Percentiles rank a stretch among this genome's conserved stretches.
Conservation (phyloP, 2,113 vertebrate species). For the Tenebrosternarchus preto region DNA sequence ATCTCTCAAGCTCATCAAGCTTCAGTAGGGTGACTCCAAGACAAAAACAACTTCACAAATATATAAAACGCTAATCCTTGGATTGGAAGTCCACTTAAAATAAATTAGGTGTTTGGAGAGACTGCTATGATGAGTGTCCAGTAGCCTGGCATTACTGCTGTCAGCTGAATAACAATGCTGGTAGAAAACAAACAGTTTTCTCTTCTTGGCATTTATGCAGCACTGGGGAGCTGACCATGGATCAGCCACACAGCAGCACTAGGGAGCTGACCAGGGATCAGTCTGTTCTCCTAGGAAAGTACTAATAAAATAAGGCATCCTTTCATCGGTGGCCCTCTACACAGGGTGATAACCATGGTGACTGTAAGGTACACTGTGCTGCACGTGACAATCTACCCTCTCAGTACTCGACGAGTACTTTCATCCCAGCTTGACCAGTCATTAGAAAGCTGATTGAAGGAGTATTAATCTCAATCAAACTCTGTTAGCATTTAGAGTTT, state of each 20-base stretch:
- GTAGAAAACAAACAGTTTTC: slow-evolving; percentile 1
- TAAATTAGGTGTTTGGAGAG: slow-evolving; percentile 31
- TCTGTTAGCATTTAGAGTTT: slow-evolving; percentile 3
- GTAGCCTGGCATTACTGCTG: not conserved
- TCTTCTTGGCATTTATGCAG: not conserved
- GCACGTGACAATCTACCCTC: not conserved
- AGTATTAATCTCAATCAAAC: slow-evolving; percentile 29
- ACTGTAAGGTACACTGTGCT: slow-evolving; percentile 25
- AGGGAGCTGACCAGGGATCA: slow-evolving; percentile 1
- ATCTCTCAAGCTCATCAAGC: not conserved
- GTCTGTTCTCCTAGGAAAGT: slow-evolving; percentile 11
- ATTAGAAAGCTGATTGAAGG: slow-evolving; percentile 39
- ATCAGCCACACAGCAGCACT: not conserved
- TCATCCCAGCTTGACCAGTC: slow-evolving; percentile 24
- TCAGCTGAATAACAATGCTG: slow-evolving; percentile 30
- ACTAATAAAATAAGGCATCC: slow-evolving; percentile 43
- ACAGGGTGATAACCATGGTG: slow-evolving; percentile 21
- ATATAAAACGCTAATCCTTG: too few relatives aligned
- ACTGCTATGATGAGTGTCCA: slow-evolving; percentile 25
- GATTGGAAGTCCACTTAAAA: slow-evolving; percentile 39
- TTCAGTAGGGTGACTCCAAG: too few relatives aligned
- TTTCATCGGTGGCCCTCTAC: slow-evolving; percentile 26
- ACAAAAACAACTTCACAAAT: not conserved
- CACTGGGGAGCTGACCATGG: slow-evolving; percentile 6
- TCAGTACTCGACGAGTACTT: not conserved